phyloP scores from a whole-genome alignment of 2,113 vertebrate species.

The Pteropus alecto region DNA sequence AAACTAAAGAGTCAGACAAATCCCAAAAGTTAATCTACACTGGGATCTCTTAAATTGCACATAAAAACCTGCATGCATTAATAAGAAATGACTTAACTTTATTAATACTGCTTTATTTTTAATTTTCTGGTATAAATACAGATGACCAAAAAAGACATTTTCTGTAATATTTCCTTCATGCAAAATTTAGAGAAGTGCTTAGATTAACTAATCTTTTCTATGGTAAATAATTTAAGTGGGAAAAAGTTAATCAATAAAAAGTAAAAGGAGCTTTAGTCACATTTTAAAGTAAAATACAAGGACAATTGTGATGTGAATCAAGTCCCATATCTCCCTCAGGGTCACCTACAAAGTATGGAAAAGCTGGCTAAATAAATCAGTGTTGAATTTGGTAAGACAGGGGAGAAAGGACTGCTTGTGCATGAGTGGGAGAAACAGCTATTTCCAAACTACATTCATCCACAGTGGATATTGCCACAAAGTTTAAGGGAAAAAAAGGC shows the following conservation, averaged over 20 bases:
- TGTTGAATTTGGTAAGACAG: neutral
- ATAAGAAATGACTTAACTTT: constrained; percentile 65
- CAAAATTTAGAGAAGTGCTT: constrained; percentile 28
- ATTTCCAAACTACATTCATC: neutral
- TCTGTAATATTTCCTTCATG: constrained; percentile 60
- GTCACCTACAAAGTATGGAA: neutral
- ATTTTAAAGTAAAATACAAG: constrained; percentile 65
- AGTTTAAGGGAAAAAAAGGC: neutral
- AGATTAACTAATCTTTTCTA: constrained; percentile 52
- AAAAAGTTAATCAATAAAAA: constrained; percentile 62
- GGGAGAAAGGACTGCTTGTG: neutral
- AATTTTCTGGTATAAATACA: constrained; percentile 61
- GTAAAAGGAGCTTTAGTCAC: constrained; percentile 36
- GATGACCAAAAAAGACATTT: constrained; percentile 15
- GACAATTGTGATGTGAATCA: constrained; percentile 31
- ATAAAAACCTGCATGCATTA: constrained; percentile 47
- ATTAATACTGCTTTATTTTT: constrained; percentile 52
- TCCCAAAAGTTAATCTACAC: constrained; percentile 8
- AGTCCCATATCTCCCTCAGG: neutral
- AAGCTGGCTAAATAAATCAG: constrained; percentile 14
- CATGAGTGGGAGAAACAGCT: neutral
- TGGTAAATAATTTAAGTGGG: constrained; percentile 58
- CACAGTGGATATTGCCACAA: neutral
- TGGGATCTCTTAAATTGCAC: constrained; percentile 43
- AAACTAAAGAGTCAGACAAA: constrained; percentile 32